Base-by-base conservation (phyloP, 2,113 vertebrate species). In the Phrynosoma blainvillii region DNA sequence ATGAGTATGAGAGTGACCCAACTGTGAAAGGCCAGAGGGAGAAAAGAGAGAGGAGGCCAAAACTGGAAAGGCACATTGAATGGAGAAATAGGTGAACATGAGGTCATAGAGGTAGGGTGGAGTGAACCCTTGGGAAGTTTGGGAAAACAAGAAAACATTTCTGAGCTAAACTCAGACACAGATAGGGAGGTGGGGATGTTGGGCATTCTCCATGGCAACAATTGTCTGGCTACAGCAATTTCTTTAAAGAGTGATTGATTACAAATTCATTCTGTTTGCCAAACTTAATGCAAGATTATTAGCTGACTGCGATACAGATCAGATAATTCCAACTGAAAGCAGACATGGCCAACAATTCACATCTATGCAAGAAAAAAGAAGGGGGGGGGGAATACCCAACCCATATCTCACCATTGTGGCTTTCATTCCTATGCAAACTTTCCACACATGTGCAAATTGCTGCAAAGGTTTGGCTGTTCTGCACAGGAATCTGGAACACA, bases 1-100 rank as follows among this genome's bases (percentile, higher is more conserved):
- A 65, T 71, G 52, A 86, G 80, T 56, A 84, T 56, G 87, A 86
- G 78, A 91, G 91, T 79, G 80, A 87, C 84, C 83, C 91, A 91
- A 87, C 92, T 89, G 80, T 23, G 62, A 83, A 87, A 0, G 0
- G 76, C n/a, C 76, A 79, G 11, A 59, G 83, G 85, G 82, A 82
- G 40, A 77, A 91, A 86, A 88, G 25, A 79, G 82, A 93, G 71
- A 75, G 82, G 71, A 90, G 8, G 40, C 7, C 66, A 89, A 36
- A 36, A 16, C 59, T 88, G 71, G 85, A 92, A 56, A 73, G 84
- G 76, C 81, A 52, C 13, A 70, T 10, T 32, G n/a, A 89, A 21
- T 30, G 21, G 83, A 82, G 42, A 81, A 90, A 85, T 36, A 90
- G 80, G 36, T 92, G 20, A 91, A 79, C 36, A 54, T 81, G 32